Base-by-base conservation (phyloP, 64 coral and sea anemone species). In the Anthopleura sola region DNA sequence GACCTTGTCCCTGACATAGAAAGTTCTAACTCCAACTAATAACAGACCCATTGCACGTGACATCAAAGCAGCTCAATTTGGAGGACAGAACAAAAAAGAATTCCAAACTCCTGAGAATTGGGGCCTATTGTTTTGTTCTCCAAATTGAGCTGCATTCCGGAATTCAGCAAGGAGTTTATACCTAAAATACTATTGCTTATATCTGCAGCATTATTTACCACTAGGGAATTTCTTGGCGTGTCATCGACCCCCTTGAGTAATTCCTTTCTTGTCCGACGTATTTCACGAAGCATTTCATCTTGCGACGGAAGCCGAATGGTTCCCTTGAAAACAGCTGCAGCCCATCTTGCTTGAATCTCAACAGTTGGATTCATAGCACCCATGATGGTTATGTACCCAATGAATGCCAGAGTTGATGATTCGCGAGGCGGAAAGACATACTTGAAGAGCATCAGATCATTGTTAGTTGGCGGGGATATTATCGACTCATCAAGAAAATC, bases 381-480 rank as follows among this genome's bases (percentile, higher is more conserved):
- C 36, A 48, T 58, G 48, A 84, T 82, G 26, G 86, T 82, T 49
- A 91, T 50, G 15, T 80, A 91, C 34, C 93, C 93, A 47, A 97
- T 87, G 49, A 97, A 49, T 0, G 94, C 91, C 13, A 97, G 38
- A 19, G 85, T 97, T 28, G 85, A 85, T 5, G 68, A 24, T 49
- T 97, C 81, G 37, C 93, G 79, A n/a, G 87, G 85, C 36, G 91
- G 85, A 57, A 97, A 97, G 24, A 97, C 85, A 44, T 85, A 86
- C 86, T 97, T 97, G 85, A 93, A 97, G 2, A 90, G 54, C 54
- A 48, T 77, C 11, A 90, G 60, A 24, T 86, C 40, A 60, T 90
- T 90, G 85, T 93, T 83, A 36, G 87, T 55, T 32, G 85, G 74
- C 17, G 78, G 54, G 11, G 83, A 49, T 18, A 93, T 87, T 26